Evolutionary conservation across 1,140 invertebrate species (phyloP).

Genomic region (Sminthurides bifidus): DNA sequence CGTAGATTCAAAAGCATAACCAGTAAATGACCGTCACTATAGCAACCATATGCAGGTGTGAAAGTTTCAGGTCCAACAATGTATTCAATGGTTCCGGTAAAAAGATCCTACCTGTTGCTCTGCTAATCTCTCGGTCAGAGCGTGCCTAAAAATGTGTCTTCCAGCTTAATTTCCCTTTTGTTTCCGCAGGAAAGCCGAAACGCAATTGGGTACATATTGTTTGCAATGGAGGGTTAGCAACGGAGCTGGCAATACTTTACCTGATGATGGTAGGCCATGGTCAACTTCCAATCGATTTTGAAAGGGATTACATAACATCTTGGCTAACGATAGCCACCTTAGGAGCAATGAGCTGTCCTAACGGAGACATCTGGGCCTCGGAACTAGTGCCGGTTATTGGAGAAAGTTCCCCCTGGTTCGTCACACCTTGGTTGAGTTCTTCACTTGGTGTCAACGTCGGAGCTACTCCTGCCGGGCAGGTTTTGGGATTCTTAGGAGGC

Average conservation of each 20-base stretch:
- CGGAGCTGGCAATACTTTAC: conserved; percentile 59
- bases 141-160: too few species aligned
- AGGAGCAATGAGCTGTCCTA: conserved; percentile 54
- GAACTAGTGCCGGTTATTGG: conserved; percentile 71
- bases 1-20: background rate
- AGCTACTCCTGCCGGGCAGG: conserved; percentile 55
- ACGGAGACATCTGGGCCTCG: conserved; percentile 85
- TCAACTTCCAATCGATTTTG: conserved; percentile 68
- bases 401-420: conserved; percentile 52
- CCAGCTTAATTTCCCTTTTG: conserved; percentile 10
- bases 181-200: conserved; percentile 55
- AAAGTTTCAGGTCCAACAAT: too few species aligned
- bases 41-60: too few species aligned
- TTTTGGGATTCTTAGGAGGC: conserved; percentile 62
- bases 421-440: conserved; percentile 61
- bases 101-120: too few species aligned
- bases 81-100: too few species aligned
- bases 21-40: too few species aligned
- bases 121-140: too few species aligned
- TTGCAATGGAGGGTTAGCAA: conserved; percentile 79
- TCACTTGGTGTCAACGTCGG: conserved; percentile 55
- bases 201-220: conserved; percentile 83
- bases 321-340: conserved; percentile 68
- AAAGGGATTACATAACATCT: conserved; percentile 58
- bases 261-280: conserved; percentile 64